Base-by-base conservation (phyloP, 2,797 vertebrate species). In the Chelon labrosus region DNA sequence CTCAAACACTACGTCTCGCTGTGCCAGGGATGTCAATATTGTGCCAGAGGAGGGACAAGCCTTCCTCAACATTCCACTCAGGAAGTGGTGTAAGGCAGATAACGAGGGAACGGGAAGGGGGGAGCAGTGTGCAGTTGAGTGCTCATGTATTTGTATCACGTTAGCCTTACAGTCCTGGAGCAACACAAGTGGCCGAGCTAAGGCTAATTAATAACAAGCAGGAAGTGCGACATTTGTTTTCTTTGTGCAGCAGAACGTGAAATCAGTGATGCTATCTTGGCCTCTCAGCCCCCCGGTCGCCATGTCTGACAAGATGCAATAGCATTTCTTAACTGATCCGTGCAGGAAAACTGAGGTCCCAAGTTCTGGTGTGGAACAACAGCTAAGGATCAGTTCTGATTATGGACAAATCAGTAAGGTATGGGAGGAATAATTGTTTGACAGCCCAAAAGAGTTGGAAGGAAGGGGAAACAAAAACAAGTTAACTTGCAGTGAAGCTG, bases 251-350 rank as follows among this genome's bases (percentile, higher is more conserved):
- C 92, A 90, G 89, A 96, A 95, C 90, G 91, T 95, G 89, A 95
- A 95, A 95, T 95, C 90, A 86, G 89, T 82, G 69, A 73, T 90
- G 91, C 97, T 98, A 97, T 98, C 97, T 96, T 88, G 80, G 93
- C 91, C 93, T 91, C 86, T 94, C 97, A 97, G 96, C 93, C 93
- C 86, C 89, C 93, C 92, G 92, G 67, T 60, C 76, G 87, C 88
- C 92, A 84, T 57, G 89, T 65, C 50, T 47, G 66, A 73, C 50
- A 51, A 62, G 59, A 65, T 49, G 58, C 49, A 27, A 73, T 52
- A 47, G 37, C 22, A 10, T 44, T 50, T 53, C 49, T 37, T 57
- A 51, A 80, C 42, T 65, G 70, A 77, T 49, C 41, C 10, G 10
- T 10, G 62, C 5, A 53, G 73, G 73, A 73, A 70, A 66, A 19